Evolutionary conservation across 2,888 invertebrate genomes (phyloP).

Genomic region (Oithona nana): DNA sequence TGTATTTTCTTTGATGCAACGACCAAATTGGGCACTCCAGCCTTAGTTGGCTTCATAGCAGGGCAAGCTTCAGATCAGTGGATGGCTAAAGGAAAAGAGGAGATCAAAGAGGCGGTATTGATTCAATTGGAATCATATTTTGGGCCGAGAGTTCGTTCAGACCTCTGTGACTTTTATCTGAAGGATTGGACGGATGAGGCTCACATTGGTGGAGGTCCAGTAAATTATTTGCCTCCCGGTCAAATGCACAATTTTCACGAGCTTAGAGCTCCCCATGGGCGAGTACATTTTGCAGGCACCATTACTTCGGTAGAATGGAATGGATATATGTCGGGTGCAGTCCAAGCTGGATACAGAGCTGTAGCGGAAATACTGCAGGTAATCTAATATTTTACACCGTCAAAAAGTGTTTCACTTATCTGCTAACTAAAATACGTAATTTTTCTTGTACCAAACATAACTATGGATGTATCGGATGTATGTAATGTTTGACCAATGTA

Average conservation of each 20-base stretch:
- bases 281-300: conserved; percentile 27
- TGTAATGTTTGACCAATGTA: too few species aligned
- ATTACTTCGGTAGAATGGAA: conserved; percentile 27
- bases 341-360: conserved; percentile 25
- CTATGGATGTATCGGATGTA: too few species aligned
- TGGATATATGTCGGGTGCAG: conserved; percentile 28
- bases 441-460: too few species aligned
- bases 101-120: conserved; percentile 27
- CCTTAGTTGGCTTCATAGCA: conserved; percentile 26
- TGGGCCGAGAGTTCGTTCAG: conserved; percentile 27
- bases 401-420: too few species aligned
- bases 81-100: conserved; percentile 23
- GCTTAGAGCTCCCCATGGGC: conserved; percentile 19
- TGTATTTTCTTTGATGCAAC: conserved; percentile 27
- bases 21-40: conserved; percentile 26
- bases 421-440: too few species aligned
- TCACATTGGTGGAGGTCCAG: conserved; percentile 31
- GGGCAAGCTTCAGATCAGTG: conserved; percentile 25
- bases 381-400: too few species aligned
- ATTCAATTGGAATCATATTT: conserved; percentile 26
- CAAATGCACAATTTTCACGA: conserved; percentile 20
- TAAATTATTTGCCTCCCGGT: conserved; percentile 27
- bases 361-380: conserved; percentile 22
- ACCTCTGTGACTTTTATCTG: conserved; percentile 22
- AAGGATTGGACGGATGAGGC: conserved; percentile 28